A percentile compares a stretch with the other conserved stretches of the same genome.
phyloP scores from a whole-genome alignment of 2,888 invertebrate genomes.

The Volucella inanis region DNA sequence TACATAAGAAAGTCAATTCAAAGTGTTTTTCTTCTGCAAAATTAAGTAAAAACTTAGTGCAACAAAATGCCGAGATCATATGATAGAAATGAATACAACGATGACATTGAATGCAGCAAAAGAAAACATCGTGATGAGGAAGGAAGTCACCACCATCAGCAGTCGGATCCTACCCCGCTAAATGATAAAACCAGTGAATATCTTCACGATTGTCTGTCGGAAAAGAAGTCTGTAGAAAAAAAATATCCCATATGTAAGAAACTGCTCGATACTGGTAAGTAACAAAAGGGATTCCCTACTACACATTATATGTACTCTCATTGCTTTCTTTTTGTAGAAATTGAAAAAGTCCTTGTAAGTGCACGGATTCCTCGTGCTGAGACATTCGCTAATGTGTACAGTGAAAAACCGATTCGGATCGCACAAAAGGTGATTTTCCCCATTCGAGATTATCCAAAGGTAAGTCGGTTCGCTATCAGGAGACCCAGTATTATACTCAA shows the following conservation, averaged over 20 bases:
- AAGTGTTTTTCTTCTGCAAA: background rate
- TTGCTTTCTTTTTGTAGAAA: constrained; percentile 77
- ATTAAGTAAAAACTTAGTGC: no score
- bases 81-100: constrained; percentile 81
- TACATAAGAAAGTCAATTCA: background rate
- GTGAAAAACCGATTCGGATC: constrained; percentile 81
- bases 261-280: constrained; percentile 89
- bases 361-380: constrained; percentile 85
- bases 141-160: constrained; percentile 72
- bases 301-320: background rate
- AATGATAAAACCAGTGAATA: constrained; percentile 90
- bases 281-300: background rate
- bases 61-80: constrained; percentile 81
- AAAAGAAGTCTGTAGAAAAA: constrained; percentile 87
- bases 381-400: constrained; percentile 81
- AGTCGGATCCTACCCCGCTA: constrained; percentile 83
- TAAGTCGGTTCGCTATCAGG: background rate
- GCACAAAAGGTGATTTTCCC: constrained; percentile 82
- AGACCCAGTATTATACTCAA: background rate
- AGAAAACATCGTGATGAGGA: constrained; percentile 81
- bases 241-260: constrained; percentile 88
- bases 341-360: constrained; percentile 91
- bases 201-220: constrained; percentile 88
- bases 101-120: constrained; percentile 81
- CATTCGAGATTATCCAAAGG: constrained; percentile 81